Evolutionary conservation across 2,797 vertebrate genomes (phyloP), one percentile per base, ranked within the genome.

Genomic region (Sebastes reedi): DNA sequence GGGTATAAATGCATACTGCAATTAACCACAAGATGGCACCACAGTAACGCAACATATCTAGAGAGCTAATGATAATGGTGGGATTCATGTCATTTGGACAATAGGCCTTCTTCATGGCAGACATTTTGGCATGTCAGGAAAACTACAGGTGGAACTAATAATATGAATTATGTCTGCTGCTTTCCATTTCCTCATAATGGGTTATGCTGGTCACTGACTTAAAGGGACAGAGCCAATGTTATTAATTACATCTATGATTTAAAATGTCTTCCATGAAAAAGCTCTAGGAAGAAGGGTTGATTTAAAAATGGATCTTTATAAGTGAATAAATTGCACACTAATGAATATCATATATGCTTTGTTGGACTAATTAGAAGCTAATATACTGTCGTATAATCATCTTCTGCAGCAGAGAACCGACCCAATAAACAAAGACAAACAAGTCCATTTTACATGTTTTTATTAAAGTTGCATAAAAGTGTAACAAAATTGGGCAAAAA

Each of bases 401-500:
- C 5, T 56, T 52, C 6, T 20, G 3, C 70, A 27, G 42, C 34
- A 73, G 8, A 32, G 3, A 70, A 52, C 3, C 24, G 1, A 52
- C 56, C 27, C 25, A 67, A 59, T 32, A 32, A 56, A 39, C 6
- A 25, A 67, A 56, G 5, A 83, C 8, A 74, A 3, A 65, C 24
- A 58, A 30, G 14, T 83, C 56, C 24, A 68, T 95, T 96, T 92
- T 81, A 91, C 86, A 92, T 92, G 74, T 95, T 96, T 96, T 96
- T 96, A 96, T 96, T 96, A 96, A 96, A 96, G 95, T 96, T 96
- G 94, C 95, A 96, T 95, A 96, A 96, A 96, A 96, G 93, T 95
- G 94, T 95, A 96, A 96, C 95, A 96, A 96, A 96, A 95, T 89
- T 92, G 94, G 93, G 91, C 91, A 94, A 95, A 95, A 94, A 92